Base-by-base conservation (phyloP, 2,113 vertebrate species). In the Cyprinodon brontotheroides region DNA sequence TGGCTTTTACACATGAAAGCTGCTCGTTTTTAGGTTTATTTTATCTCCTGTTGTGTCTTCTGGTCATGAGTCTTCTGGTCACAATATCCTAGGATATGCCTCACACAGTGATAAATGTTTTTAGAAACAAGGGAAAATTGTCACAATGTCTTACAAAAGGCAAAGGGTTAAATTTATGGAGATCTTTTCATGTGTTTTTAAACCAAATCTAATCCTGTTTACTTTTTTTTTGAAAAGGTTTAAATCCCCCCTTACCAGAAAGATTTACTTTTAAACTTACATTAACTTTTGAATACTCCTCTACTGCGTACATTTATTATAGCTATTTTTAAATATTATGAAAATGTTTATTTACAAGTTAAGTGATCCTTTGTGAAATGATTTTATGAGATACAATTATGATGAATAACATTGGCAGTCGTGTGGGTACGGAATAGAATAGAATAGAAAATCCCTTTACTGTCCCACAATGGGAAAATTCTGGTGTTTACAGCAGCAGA, bases 31-130 rank as follows among this genome's bases (percentile, higher is more conserved):
- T 48, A 11, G 20, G 9, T 61, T 68, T 69, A 4, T 75, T 65
- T 66, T 48, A 29, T 48, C n/a, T 17, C 74, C 60, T 36, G 17
- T 60, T 67, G 79, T 68, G 13, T 41, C 20, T 48, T 74, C 75
- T 77, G 69, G 71, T 50, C 40, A 69, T 61, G 70, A 72, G 65
- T 66, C 53, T n/a, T 2, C 57, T 13, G 20, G 36, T 37, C 69
- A 29, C 41, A 37, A 53, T 65, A 11, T 61, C 41, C 63, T 61
- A 82, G 39, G 70, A 79, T 79, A 43, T 50, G 29, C 65, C 36
- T 65, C 65, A 82, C 69, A 73, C 3, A 67, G 0, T 68, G 40
- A 41, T 43, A 47, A 11, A 50, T 38, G 65, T 39, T 0, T 37
- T 5, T 57, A 9, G 29, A 29, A 29, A 29, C 29, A 29, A 29